These are phyloP conservation scores for Plodia interpunctella DNA, from an alignment of 1,140 invertebrate species.

Conservation along the genomic window DNA sequence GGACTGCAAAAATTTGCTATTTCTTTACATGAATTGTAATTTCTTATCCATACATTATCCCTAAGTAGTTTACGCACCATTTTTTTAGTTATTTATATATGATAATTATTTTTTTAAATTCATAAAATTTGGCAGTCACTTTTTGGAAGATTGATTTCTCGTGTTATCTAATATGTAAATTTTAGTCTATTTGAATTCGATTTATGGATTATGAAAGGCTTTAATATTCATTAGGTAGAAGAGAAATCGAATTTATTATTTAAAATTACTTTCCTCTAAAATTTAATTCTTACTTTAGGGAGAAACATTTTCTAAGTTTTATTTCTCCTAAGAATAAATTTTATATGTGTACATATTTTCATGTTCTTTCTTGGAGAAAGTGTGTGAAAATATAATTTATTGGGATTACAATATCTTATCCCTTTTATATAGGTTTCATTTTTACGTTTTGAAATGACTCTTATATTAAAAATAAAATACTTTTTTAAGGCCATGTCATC, in stretches of 20 bases:
- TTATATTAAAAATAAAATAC: neutral
- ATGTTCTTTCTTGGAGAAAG: slow-evolving; percentile 12
- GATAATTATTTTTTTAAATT: slow-evolving; percentile 28
- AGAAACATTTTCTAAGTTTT: slow-evolving; percentile 31
- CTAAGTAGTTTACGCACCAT: slow-evolving; percentile 30
- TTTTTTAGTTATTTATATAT: slow-evolving; percentile 30
- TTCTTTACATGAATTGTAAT: slow-evolving; percentile 40
- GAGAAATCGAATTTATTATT: slow-evolving; percentile 21
- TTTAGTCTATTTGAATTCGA: slow-evolving; percentile 17
- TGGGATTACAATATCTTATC: neutral
- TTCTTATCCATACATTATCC: slow-evolving; percentile 29
- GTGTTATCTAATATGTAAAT: slow-evolving; percentile 19
- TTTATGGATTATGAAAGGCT: slow-evolving; percentile 15
- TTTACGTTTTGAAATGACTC: neutral
- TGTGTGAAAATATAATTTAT: slow-evolving; percentile 12
- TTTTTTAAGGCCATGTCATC: neutral
- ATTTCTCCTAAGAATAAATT: slow-evolving; percentile 40
- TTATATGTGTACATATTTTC: slow-evolving; percentile 15
- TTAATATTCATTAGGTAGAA: slow-evolving; percentile 21
- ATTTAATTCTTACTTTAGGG: slow-evolving; percentile 23
- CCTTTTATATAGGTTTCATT: slow-evolving; percentile 11
- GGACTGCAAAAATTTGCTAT: slow-evolving; percentile 64
- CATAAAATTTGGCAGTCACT: slow-evolving; percentile 27
- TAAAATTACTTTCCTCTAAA: slow-evolving; percentile 18
- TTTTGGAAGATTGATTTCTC: slow-evolving; percentile 18